phyloP scores from a whole-genome alignment of 2,113 vertebrate species.

The Urocitellus parryii region DNA sequence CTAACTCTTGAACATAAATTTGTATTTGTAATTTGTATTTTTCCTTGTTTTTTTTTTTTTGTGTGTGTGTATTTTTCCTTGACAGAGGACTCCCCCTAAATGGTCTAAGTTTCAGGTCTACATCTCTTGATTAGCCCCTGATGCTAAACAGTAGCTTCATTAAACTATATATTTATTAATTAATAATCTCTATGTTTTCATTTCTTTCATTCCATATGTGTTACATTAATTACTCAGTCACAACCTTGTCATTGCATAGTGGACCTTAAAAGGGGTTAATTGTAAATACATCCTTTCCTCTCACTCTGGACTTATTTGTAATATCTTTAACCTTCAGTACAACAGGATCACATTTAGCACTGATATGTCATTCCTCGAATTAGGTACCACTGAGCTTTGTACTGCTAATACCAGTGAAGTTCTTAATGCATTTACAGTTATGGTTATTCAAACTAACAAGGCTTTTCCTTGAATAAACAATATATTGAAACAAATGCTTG shows the following conservation, averaged over 20 bases:
- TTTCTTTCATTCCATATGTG: not conserved
- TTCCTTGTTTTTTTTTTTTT: not conserved
- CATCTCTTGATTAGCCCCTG: not conserved
- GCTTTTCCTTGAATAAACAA: not conserved
- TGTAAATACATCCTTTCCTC: not conserved
- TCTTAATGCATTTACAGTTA: not conserved
- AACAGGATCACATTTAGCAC: not conserved
- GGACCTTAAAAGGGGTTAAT: not conserved
- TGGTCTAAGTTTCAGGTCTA: not conserved
- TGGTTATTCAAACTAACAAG: not conserved
- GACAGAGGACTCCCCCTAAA: not conserved
- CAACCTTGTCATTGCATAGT: not conserved
- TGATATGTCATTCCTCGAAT: not conserved
- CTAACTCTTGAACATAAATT: not conserved
- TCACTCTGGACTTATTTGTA: not conserved
- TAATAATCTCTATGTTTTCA: not conserved
- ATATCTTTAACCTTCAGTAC: not conserved
- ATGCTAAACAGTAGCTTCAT: not conserved
- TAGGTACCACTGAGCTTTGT: not conserved
- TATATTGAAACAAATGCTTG: not conserved
- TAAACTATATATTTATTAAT: not conserved
- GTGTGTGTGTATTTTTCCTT: not conserved
- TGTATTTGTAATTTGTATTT: not conserved
- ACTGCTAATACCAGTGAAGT: not conserved
- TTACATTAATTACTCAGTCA: not conserved